phyloP scores from a whole-genome alignment of 2,888 invertebrate genomes.

The Dicranocentrus wangi region DNA sequence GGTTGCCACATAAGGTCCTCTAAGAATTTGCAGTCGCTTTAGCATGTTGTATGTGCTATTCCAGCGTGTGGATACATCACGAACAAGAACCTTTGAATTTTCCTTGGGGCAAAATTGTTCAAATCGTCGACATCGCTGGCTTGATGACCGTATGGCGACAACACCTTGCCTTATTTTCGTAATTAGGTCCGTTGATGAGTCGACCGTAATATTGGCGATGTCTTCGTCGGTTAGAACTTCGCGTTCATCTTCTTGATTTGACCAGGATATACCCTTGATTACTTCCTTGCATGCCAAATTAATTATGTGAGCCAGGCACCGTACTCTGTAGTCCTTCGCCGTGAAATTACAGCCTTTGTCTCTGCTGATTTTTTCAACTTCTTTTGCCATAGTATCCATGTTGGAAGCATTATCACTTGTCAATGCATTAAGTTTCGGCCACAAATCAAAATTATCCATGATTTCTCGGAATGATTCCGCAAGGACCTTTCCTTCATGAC shows the following conservation, averaged over 20 bases:
- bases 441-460: conserved; percentile 14
- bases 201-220: neutral
- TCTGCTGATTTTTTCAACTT: neutral
- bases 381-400: conserved; percentile 44
- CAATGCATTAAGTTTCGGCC: conserved; percentile 19
- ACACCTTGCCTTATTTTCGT: neutral
- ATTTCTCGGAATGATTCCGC: conserved; percentile 5
- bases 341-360: too few relatives aligned
- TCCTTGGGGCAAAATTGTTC: neutral
- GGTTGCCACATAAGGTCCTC: neutral
- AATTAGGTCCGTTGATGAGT: neutral
- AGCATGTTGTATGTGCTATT: conserved; percentile 40
- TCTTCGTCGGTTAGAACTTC: too few relatives aligned
- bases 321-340: conserved; percentile 35
- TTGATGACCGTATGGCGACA: neutral
- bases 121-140: neutral
- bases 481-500: conserved; percentile 52
- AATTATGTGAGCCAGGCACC: conserved; percentile 59
- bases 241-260: neutral
- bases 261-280: neutral
- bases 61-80: conserved; percentile 14
- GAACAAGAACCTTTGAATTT: neutral
- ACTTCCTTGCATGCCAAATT: conserved; percentile 39
- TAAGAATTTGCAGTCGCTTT: neutral
- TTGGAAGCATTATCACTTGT: conserved; percentile 56